Evolutionary conservation across 2,113 vertebrate genomes (phyloP), one percentile per base, ranked within the genome.

Genomic region (Microcebus lehilahytsara): DNA sequence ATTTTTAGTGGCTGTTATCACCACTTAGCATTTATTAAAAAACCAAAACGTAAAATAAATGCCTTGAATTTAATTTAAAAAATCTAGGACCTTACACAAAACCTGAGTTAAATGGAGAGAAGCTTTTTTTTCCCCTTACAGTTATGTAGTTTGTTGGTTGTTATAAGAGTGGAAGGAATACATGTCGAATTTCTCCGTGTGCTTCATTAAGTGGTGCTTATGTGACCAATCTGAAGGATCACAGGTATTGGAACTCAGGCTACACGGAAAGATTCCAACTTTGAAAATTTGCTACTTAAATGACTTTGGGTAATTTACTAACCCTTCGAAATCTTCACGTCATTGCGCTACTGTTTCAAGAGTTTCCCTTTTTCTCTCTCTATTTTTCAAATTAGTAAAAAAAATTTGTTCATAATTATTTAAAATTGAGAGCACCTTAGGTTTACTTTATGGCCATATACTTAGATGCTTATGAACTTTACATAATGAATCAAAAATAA

Each of bases 21-120:
- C 5, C 12, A 25, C 17, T 40, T 64, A 81, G 56, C 23, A 92
- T 77, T 93, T 90, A 46, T 66, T 37, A 17, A 71, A 53, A 95
- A 75, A 37, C 32, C 4, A 78, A 69, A 96, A 23, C 9, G 58
- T 83, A 62, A 4, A 46, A 3, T 60, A 95, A 92, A 42, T 51
- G 34, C 25, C n/a, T 13, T 66, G 46, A 42, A 91, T 84, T 97
- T 93, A 91, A 81, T 64, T 95, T 71, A 42, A 66, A 93, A 95
- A 94, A 46, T 79, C 25, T 11, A 37, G 30, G 7, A 75, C 13
- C 13, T 96, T 95, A 67, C 23, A 34, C 1, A 69, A 95, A 96
- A 79, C n/a, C 49, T 58, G 16, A 56, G 83, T 88, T 0, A 37
- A 93, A 37, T 89, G 12, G 60, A 86, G 13, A 37, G 9, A 71